Evolutionary conservation across 1,140 invertebrate genomes (phyloP), one percentile per base, ranked within the genome.

Genomic region (Apis dorsata): DNA sequence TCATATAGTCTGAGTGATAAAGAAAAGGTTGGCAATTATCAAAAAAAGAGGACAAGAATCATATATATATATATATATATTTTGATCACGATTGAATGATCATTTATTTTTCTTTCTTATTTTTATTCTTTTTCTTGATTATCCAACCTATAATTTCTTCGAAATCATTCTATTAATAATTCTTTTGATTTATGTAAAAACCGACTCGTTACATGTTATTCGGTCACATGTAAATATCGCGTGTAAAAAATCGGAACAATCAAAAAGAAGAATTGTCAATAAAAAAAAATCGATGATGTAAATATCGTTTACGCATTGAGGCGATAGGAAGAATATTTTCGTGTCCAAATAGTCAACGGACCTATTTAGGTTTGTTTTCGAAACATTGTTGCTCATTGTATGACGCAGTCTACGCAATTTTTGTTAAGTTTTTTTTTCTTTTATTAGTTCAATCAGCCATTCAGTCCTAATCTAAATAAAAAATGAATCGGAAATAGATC

Each of bases 341-440:
- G 65, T 83, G 80, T 82, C 78, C 79, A 85, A 87, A 87, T 88
- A 88, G 88, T 87, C 84, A 79, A 85, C 65, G 80, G 34, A 24
- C 55, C 49, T 34, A 11, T 2, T 11, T 19, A 15, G 44, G 72
- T 60, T 66, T 55, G 79, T 81, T 81, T 24, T 44, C 19, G 80
- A 80, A 90, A 88, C 84, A 82, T 88, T 77, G 83, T 90, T 90
- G 90, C 89, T 91, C 89, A 91, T 85, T 89, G 65, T 62, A 72
- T 71, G 68, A 82, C 10, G 28, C 59, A 81, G 81, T 77, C 73
- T 17, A 70, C 21, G 74, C 57, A 71, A 53, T 76, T 81, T 34
- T 78, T 78, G 75, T 83, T 89, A 90, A 88, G 81, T 87, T 87
- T 87, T 81, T 49, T 72, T 68, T 28, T 63, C 71, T 76, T 85